Evolutionary conservation across 1,140 invertebrate genomes (phyloP).

Genomic region (Drosophila melanogaster): DNA sequence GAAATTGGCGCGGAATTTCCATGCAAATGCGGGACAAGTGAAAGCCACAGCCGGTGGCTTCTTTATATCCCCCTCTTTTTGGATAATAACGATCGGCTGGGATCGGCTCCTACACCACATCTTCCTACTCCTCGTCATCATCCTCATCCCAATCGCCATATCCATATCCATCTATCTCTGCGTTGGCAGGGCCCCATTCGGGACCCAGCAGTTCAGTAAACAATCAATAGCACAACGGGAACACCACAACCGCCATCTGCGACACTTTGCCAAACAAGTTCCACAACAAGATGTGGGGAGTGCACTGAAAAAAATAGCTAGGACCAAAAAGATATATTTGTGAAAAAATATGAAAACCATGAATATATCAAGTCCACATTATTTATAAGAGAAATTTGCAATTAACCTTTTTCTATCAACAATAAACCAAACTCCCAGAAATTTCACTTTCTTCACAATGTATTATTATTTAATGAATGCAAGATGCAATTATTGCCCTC

Average conservation of each 20-base stretch:
- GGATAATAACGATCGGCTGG: conserved; percentile 51
- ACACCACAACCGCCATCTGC: conserved; percentile 59
- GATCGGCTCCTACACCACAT: conserved; percentile 4
- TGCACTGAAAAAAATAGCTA: conserved; percentile 26
- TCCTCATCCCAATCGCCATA: conserved; percentile 3
- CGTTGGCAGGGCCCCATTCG: conserved; percentile 45
- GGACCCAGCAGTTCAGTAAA: conserved; percentile 70
- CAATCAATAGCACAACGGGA: conserved; percentile 65
- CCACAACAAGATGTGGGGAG: conserved; percentile 61
- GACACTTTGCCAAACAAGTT: conserved; percentile 77
- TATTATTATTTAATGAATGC: neutral
- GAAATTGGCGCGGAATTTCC: conserved; percentile 74
- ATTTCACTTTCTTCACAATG: neutral
- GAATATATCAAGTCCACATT: too few relatives aligned
- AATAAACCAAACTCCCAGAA: neutral
- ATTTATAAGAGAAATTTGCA: too few relatives aligned
- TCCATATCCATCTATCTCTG: conserved; percentile 32
- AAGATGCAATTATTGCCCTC: conserved; percentile 6
- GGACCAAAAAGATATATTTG: too few relatives aligned
- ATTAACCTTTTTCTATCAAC: too few relatives aligned
- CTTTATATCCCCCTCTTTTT: conserved; percentile 48
- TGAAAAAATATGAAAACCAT: neutral
- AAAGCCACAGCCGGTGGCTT: conserved; percentile 71
- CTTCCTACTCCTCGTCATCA: conserved; percentile 1
- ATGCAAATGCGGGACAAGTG: conserved; percentile 74